Evolutionary conservation across 2,113 vertebrate species (phyloP).

Genomic region (Melanerpes aurifrons): DNA sequence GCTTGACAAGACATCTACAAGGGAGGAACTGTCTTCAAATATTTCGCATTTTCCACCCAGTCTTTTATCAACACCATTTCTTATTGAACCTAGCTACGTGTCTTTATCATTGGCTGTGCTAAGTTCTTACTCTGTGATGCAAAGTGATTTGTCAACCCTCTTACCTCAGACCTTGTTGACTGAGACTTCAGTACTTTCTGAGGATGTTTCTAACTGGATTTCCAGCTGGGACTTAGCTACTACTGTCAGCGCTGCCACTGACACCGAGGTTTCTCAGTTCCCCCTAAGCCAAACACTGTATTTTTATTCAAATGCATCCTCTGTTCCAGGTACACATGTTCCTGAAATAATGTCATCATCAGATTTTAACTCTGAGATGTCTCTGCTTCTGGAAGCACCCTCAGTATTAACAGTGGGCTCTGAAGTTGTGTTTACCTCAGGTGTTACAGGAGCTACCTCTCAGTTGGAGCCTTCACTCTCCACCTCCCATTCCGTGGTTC

Average conservation of each 20-base stretch:
- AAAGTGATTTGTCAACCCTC: constrained; percentile 6
- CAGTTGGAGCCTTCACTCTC: constrained; percentile 43
- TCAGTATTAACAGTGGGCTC: not conserved
- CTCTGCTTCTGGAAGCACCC: constrained; percentile 43
- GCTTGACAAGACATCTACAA: not conserved
- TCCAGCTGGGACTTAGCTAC: not conserved
- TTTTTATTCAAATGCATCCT: not conserved
- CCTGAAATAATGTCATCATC: not conserved
- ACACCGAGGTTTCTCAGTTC: not conserved
- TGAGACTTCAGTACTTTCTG: not conserved
- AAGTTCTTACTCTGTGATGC: not conserved
- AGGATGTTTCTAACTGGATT: not conserved
- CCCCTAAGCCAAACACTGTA: constrained; percentile 24
- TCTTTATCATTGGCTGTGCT: not conserved
- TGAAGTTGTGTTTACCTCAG: constrained; percentile 72
- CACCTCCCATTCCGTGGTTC: not conserved
- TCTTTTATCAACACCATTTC: constrained; percentile 26
- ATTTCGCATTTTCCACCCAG: constrained; percentile 13
- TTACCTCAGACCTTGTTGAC: constrained; percentile 37
- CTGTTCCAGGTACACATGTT: not conserved
- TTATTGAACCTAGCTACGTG: constrained; percentile 24
- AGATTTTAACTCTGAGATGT: not conserved
- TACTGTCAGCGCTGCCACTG: not conserved
- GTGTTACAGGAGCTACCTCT: constrained; percentile 75
- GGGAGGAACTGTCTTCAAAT: not conserved